Evolutionary conservation across 2,888 invertebrate species (phyloP).

Genomic region (Spodoptera picta): DNA sequence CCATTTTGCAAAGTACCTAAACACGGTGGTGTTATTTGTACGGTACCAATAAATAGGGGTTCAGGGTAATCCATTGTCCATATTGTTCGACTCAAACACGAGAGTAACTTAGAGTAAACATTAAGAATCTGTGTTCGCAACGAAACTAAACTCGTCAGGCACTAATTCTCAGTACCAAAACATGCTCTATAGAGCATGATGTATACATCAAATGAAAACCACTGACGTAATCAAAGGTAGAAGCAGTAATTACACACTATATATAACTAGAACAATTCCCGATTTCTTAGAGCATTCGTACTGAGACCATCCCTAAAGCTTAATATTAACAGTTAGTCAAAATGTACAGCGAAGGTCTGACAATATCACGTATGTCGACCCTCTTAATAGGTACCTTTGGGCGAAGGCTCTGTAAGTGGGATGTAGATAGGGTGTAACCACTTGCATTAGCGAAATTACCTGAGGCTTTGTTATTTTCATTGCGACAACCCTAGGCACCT

Average conservation of each 20-base stretch:
- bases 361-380: slow-evolving; percentile 78
- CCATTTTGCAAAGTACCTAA: no score
- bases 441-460: slow-evolving; percentile 89
- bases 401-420: slow-evolving; percentile 78
- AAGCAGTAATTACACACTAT: slow-evolving; percentile 18
- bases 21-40: no score
- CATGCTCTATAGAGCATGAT: no score
- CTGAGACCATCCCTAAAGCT: slow-evolving; percentile 62
- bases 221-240: slow-evolving; percentile 5
- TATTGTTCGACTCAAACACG: no score
- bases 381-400: slow-evolving; percentile 84
- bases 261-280: slow-evolving; percentile 29
- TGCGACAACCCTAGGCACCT: slow-evolving; percentile 74
- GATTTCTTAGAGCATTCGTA: slow-evolving; percentile 60
- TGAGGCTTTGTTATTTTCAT: slow-evolving; percentile 87
- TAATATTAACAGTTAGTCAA: slow-evolving; percentile 80
- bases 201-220: no score
- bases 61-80: no score
- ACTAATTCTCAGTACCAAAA: no score
- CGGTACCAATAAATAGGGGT: no score
- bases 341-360: slow-evolving; percentile 78
- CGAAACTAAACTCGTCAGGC: no score
- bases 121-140: no score
- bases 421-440: slow-evolving; percentile 86
- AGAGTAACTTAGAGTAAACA: no score